These are phyloP conservation scores for Euzophera pinguis DNA, from an alignment of 2,888 invertebrate genomes.

Conservation along the genomic window DNA sequence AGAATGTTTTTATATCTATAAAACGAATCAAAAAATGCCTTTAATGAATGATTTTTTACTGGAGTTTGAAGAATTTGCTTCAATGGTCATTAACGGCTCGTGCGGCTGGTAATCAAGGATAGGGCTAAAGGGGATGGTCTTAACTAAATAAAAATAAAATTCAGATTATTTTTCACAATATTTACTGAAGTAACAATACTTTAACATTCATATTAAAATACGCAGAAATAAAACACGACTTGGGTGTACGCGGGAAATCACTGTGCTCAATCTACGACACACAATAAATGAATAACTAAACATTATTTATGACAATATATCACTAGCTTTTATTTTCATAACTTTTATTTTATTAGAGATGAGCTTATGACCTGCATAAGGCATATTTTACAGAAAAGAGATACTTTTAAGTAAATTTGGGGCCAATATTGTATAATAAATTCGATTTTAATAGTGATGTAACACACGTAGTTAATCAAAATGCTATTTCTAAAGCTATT, in stretches of 20 bases:
- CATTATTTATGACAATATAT: not conserved
- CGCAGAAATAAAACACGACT: slow-evolving; percentile 39
- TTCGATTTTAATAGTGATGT: not conserved
- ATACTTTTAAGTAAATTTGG: not conserved
- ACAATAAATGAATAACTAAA: not conserved
- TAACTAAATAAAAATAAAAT: slow-evolving; percentile 16
- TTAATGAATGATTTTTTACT: too few relatives aligned
- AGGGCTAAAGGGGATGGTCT: too few relatives aligned
- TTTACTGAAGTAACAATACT: slow-evolving; percentile 74
- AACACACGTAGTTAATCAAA: not conserved
- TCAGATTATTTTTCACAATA: slow-evolving; percentile 38
- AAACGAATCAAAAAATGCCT: too few relatives aligned
- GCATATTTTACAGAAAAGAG: too few relatives aligned
- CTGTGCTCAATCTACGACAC: not conserved
- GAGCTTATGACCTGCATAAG: too few relatives aligned
- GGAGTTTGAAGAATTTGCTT: too few relatives aligned
- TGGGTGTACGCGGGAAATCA: slow-evolving; percentile 35
- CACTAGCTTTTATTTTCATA: not conserved
- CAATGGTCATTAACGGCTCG: too few relatives aligned
- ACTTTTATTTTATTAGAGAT: not conserved
- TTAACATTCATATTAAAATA: slow-evolving; percentile 63
- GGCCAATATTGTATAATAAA: not conserved
- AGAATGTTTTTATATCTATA: too few relatives aligned
- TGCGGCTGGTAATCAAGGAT: too few relatives aligned
- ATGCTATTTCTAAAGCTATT: slow-evolving; percentile 1